These are phyloP conservation scores for Athetis lepigone DNA, from an alignment of 2,888 invertebrate genomes.

Conservation along the genomic window DNA sequence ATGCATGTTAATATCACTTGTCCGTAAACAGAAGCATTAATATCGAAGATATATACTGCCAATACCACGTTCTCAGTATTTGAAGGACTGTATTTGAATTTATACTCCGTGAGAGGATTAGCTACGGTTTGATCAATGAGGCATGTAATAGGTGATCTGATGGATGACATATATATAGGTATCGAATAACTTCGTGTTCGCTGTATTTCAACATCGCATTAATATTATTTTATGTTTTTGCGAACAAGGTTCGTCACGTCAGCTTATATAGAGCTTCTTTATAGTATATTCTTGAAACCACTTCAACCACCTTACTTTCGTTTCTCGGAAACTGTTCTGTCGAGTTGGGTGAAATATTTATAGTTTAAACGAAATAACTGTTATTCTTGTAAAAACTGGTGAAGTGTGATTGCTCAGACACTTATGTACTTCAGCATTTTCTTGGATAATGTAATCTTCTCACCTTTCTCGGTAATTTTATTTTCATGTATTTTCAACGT, in stretches of 20 bases:
- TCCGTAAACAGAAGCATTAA: conserved; percentile 15
- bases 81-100: conserved; percentile 21
- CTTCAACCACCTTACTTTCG: too few species aligned
- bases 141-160: conserved; percentile 33
- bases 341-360: too few species aligned
- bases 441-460: background rate
- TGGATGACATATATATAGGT: conserved; percentile 12
- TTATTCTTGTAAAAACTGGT: too few species aligned
- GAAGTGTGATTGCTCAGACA: too few species aligned
- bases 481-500: too few species aligned
- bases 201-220: conserved; percentile 10
- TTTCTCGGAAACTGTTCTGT: too few species aligned
- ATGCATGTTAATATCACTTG: conserved; percentile 51
- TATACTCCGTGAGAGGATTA: conserved; percentile 16
- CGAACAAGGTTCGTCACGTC: background rate
- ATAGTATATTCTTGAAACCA: background rate
- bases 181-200: background rate
- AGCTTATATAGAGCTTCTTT: background rate
- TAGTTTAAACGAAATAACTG: too few species aligned
- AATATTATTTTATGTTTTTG: conserved; percentile 4
- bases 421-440: background rate
- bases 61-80: background rate
- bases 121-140: conserved; percentile 22
- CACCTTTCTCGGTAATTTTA: too few species aligned
- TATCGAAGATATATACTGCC: conserved; percentile 23